Evolutionary conservation across 2,797 vertebrate species (phyloP).

Genomic region (Sebastolobus alascanus): DNA sequence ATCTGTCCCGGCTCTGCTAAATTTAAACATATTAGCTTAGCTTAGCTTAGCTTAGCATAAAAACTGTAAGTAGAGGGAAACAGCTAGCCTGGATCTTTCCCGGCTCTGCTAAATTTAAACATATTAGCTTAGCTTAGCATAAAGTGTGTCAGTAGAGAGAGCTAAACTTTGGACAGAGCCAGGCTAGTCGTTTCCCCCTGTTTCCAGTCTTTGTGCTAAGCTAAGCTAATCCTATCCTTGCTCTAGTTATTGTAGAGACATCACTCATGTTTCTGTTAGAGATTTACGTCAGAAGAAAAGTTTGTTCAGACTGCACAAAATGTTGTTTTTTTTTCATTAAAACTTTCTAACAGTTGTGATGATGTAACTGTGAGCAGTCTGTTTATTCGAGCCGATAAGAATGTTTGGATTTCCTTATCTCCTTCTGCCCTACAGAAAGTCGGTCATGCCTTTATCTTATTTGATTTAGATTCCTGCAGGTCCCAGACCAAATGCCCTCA

Average conservation of each 20-base stretch:
- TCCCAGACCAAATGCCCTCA: background rate
- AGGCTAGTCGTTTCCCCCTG: background rate
- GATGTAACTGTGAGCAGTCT: background rate
- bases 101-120: too few species aligned
- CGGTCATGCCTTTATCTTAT: background rate
- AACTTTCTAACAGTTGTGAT: background rate
- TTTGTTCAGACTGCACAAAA: background rate
- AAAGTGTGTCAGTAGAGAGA: background rate
- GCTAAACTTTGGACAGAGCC: background rate
- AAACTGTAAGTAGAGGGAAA: too few species aligned
- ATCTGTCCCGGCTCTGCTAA: too few species aligned
- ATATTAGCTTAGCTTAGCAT: background rate
- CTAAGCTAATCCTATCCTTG: background rate
- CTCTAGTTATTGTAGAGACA: background rate
- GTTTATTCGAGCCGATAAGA: constrained; percentile 17
- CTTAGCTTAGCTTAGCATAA: too few species aligned
- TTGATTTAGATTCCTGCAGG: constrained; percentile 2
- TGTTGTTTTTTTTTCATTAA: background rate
- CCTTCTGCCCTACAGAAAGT: background rate
- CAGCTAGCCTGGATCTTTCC: too few species aligned
- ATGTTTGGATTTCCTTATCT: constrained; percentile 7
- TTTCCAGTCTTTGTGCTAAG: background rate
- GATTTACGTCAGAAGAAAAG: background rate
- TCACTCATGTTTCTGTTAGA: background rate
- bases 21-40: too few species aligned